A percentile compares a stretch with the other conserved stretches of the same genome.
These are phyloP conservation scores for Matsumurasca onukii DNA, from an alignment of 1,140 invertebrate species.

Conservation along the genomic window DNA sequence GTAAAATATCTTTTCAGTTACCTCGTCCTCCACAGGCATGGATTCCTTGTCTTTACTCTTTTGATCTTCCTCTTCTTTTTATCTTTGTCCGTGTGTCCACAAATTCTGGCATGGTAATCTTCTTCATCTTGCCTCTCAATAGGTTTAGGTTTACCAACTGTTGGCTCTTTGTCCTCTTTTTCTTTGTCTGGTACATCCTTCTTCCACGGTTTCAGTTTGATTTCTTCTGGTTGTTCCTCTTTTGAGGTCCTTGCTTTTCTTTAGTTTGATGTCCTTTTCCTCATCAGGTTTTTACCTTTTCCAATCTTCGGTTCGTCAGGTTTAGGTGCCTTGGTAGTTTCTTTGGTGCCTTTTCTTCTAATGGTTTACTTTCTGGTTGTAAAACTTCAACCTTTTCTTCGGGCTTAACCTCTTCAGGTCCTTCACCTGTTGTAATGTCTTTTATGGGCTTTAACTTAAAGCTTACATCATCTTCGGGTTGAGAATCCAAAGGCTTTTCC, in stretches of 20 bases:
- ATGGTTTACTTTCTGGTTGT: conserved; percentile 38
- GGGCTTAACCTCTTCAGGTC: conserved; percentile 36
- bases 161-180: conserved; percentile 25
- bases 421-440: conserved; percentile 40
- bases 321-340: conserved; percentile 41
- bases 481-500: conserved; percentile 42
- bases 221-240: conserved; percentile 42
- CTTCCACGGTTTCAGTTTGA: conserved; percentile 40
- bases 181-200: conserved; percentile 35
- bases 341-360: conserved; percentile 41
- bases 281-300: conserved; percentile 45
- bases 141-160: conserved; percentile 36
- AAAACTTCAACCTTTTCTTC: conserved; percentile 33
- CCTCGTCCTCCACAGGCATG: not conserved
- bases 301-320: conserved; percentile 43
- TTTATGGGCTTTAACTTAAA: conserved; percentile 41
- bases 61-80: conserved; percentile 27
- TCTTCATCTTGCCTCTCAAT: conserved; percentile 36
- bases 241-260: conserved; percentile 49
- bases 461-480: conserved; percentile 39
- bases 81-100: conserved; percentile 28
- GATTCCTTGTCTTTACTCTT: conserved; percentile 5
- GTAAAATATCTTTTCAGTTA: not conserved
- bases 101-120: conserved; percentile 29
- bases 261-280: conserved; percentile 49